These are phyloP conservation scores for Anthopleura sola DNA, from an alignment of 64 coral and sea anemone genomes.

Conservation along the genomic window DNA sequence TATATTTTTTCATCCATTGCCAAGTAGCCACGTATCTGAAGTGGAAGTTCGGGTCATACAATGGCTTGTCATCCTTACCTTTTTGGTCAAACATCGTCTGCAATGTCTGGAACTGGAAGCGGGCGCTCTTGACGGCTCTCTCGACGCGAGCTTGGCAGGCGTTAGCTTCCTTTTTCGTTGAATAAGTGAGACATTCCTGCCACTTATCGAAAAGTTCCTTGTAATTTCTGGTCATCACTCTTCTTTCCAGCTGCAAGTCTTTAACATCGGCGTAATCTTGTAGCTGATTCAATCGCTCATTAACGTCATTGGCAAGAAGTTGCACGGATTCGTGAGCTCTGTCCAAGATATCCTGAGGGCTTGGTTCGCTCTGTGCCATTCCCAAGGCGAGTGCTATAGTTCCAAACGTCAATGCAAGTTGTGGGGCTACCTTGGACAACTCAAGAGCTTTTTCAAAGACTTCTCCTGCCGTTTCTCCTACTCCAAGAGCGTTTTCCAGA, in stretches of 20 bases:
- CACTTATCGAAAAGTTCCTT: neutral
- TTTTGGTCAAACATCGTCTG: neutral
- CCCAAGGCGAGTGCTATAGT: neutral
- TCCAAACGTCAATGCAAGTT: neutral
- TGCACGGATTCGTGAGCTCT: neutral
- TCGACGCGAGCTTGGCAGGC: neutral
- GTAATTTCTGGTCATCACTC: neutral
- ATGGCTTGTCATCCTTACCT: neutral
- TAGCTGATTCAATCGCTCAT: neutral
- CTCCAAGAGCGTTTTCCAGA: neutral
- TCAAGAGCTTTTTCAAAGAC: neutral
- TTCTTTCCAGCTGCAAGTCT: neutral
- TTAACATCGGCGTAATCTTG: slow-evolving; percentile 9
- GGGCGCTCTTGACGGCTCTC: neutral
- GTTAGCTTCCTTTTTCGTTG: neutral
- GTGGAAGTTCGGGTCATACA: neutral
- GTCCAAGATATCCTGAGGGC: slow-evolving; percentile 19
- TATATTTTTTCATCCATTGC: slow-evolving; percentile 5
- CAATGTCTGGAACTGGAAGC: neutral
- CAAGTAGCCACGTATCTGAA: neutral
- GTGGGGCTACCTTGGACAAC: neutral
- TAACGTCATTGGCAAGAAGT: slow-evolving; percentile 1
- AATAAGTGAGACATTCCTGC: neutral
- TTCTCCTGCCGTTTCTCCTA: neutral
- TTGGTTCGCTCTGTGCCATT: neutral